A percentile compares a stretch with the other conserved stretches of the same genome.
phyloP scores from a whole-genome alignment of 2,113 vertebrate genomes.

The Lates calcarifer region DNA sequence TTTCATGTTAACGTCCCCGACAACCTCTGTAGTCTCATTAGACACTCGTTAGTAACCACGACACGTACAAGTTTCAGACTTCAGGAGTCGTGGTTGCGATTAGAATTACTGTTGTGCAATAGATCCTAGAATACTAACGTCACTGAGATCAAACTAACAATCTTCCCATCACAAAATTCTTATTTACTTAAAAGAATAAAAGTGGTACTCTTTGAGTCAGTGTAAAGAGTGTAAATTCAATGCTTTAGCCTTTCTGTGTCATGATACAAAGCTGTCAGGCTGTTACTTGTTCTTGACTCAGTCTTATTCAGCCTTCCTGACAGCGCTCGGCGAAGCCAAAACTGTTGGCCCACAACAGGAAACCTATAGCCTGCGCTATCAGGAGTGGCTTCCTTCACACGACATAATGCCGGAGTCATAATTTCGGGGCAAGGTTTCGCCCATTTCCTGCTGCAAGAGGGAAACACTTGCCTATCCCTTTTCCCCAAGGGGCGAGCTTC shows the following conservation, averaged over 20 bases:
- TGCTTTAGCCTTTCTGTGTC: background rate
- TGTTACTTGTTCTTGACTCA: conserved; percentile 50
- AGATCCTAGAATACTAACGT: too few relatives aligned
- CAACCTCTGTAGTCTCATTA: too few relatives aligned
- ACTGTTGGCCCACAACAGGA: conserved; percentile 92
- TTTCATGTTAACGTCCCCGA: too few relatives aligned
- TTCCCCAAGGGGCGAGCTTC: conserved; percentile 74
- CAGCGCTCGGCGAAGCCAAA: conserved; percentile 77
- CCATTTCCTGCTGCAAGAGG: conserved; percentile 93
- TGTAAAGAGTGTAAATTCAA: background rate
- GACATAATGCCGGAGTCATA: conserved; percentile 89
- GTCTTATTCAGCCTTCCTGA: conserved; percentile 78
- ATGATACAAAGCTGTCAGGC: background rate
- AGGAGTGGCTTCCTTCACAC: conserved; percentile 92
- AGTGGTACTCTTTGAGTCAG: too few relatives aligned
- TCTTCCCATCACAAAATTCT: too few relatives aligned
- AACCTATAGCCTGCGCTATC: conserved; percentile 91
- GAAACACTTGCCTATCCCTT: conserved; percentile 82
- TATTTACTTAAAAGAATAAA: too few relatives aligned
- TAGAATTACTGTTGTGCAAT: too few relatives aligned
- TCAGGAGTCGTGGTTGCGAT: too few relatives aligned
- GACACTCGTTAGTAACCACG: too few relatives aligned
- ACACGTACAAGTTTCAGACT: too few relatives aligned
- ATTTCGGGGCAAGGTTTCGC: conserved; percentile 89
- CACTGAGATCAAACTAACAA: too few relatives aligned